Percentiles rank a stretch among this genome's conserved stretches.
Conservation (phyloP, 2,113 vertebrate species). For the Otolemur garnettii region DNA sequence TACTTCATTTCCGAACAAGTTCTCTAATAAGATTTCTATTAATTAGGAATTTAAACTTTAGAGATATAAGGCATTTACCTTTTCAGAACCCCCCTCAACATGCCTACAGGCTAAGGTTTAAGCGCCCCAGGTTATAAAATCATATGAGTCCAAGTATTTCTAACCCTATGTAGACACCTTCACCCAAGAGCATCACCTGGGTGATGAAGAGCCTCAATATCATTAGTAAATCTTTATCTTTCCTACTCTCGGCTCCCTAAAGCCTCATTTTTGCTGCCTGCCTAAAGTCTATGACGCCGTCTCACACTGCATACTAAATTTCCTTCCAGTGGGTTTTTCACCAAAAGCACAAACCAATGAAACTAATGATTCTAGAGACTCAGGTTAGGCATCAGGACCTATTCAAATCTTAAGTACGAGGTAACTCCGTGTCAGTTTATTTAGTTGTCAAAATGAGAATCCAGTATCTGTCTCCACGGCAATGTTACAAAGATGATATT, state of each 20-base stretch:
- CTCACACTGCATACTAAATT: not conserved
- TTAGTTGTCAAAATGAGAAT: constrained; percentile 60
- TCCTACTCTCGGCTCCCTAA: not conserved
- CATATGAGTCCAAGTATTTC: not conserved
- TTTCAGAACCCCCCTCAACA: not conserved
- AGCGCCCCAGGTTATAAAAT: not conserved
- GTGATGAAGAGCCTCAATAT: not conserved
- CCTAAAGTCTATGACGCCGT: not conserved
- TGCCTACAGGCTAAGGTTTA: not conserved
- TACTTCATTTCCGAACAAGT: not conserved
- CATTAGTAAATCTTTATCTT: constrained; percentile 7
- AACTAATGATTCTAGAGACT: not conserved
- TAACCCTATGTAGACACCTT: not conserved
- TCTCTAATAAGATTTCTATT: not conserved
- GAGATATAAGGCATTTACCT: not conserved
- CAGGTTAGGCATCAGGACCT: not conserved
- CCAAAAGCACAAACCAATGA: constrained; percentile 8
- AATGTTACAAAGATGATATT: constrained; percentile 1
- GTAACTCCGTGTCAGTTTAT: not conserved
- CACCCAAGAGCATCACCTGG: not conserved
- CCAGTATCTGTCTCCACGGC: constrained; percentile 28
- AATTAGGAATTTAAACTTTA: not conserved
- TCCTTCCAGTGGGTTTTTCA: not conserved
- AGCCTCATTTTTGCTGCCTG: not conserved
- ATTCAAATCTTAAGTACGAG: not conserved